phyloP scores from a whole-genome alignment of 2,113 vertebrate genomes.

The Salvelinus fontinalis region DNA sequence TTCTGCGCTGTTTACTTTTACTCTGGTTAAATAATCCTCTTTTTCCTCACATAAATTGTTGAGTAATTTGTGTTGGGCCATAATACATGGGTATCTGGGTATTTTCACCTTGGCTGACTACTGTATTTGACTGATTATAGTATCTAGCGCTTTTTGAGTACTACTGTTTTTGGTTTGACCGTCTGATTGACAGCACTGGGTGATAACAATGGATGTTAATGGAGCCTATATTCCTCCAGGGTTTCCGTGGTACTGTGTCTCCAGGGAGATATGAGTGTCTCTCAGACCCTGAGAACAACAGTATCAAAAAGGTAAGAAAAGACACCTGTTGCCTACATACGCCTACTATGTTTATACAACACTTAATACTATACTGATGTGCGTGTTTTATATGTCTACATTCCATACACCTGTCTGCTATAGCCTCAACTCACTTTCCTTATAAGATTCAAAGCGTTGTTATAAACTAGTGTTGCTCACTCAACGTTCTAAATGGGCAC shows the following conservation, averaged over 20 bases:
- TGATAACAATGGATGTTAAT: constrained; percentile 43
- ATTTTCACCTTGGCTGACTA: no score
- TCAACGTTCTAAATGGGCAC: no score
- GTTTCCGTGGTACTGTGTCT: constrained; percentile 70
- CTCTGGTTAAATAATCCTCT: no score
- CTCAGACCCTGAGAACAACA: constrained; percentile 70
- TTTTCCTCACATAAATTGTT: no score
- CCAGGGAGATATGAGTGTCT: constrained; percentile 65
- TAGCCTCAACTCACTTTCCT: no score
- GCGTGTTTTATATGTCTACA: neutral
- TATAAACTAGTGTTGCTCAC: neutral
- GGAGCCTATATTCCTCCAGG: constrained; percentile 58
- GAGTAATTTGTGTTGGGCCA: no score
- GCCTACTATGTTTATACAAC: neutral
- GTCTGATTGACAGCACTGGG: constrained; percentile 36
- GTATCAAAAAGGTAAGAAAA: constrained; percentile 72
- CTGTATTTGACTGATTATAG: no score
- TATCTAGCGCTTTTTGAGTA: no score
- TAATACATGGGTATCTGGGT: no score
- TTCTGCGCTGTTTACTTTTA: no score
- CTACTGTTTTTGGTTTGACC: neutral
- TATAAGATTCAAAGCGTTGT: no score
- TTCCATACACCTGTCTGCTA: no score
- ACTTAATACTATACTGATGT: neutral
- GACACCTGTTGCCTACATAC: neutral